Evolutionary conservation across 2,113 vertebrate genomes (phyloP), one percentile per base, ranked within the genome.

Genomic region (Oreamnos americanus): DNA sequence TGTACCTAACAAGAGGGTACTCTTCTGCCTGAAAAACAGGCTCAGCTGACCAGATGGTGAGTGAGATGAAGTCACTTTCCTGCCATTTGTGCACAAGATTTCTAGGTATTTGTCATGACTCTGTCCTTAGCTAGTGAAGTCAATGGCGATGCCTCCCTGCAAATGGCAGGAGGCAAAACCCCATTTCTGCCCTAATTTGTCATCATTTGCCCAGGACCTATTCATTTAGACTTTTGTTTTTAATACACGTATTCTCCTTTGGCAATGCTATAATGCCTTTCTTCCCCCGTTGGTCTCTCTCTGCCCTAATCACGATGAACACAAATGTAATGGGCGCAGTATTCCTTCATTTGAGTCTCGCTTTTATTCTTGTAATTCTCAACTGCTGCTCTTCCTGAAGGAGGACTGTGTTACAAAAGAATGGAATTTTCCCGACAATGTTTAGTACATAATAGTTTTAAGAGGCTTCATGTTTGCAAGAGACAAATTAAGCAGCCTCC

Each of bases 381-480:
- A 97, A 98, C 89, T 47, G 23, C 79, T 96, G 62, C 78, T 94
- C 78, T 93, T 94, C 78, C 85, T 79, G 45, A 94, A 97, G 88
- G 87, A 98, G 81, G 92, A 57, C 28, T 6, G 19, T 95, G 71
- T 83, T 5, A 90, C 45, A 93, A 95, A 98, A 98, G 36, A 96
- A 84, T 85, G 19, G 67, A 71, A 84, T 86, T 95, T 96, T 98
- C 53, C 88, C 36, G 60, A 90, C 83, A 92, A 64, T 91, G 93
- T 92, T 86, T 96, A 95, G 1, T 9, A 82, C 78, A 26, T 86
- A 93, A 94, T 26, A 55, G 57, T 98, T 98, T 98, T 93, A 97
- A 98, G 98, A 96, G 97, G 97, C 74, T 95, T 98, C 84, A 11
- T 87, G 96, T 1, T 96, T 97, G 58, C 95, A 98, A 98, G 47